Base-by-base conservation (phyloP, 2,113 vertebrate genomes). In the Ageneiosus marmoratus region DNA sequence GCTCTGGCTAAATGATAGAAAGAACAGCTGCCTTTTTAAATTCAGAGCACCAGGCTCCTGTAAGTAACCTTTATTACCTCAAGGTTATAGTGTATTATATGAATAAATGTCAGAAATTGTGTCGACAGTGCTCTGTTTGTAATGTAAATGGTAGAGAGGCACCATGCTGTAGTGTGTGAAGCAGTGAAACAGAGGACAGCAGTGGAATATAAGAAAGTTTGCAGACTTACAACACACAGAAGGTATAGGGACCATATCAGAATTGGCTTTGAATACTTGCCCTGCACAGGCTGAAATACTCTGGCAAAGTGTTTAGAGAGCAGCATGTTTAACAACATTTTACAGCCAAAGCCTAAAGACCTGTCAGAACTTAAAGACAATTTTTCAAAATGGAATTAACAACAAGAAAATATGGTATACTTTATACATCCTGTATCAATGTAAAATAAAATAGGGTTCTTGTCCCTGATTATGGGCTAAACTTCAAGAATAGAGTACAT, bases 401-500 rank as follows among this genome's bases (percentile, higher is more conserved):
- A 41, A 5, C 37, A 41, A 41, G 37, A 34, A 65, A 65, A 34
- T 10, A 7, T 11, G 22, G 9, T 44, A 4, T 16, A 48, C 20
- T 24, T 24, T 44, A 44, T 22, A 11, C 34, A 41, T 69, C 29
- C 20, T 41, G 20, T 24, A 10, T n/a, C 22, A 13, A 27, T 46
- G 18, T 34, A 9, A 75, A 5, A 53, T 53, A 53, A 10, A 53
- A 70, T 10, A 83, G 62, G 89, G 48, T 75, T 0, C 18, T 32
- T 75, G 2, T 75, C 48, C 22, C 0, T 75, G n/a, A 75, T 53
- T 53, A 53, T 12, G 3, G 29, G 16, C 8, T 53, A 22, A 53
- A 53, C 53, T 22, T 32, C 27, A 51, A 32, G 5, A 32, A 1
- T 32, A 18, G 8, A 75, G 27, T 84, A 29, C 78, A 75, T 48